Evolutionary conservation across 2,797 vertebrate genomes (phyloP), one percentile per base, ranked within the genome.

Genomic region (Cynopterus sphinx): DNA sequence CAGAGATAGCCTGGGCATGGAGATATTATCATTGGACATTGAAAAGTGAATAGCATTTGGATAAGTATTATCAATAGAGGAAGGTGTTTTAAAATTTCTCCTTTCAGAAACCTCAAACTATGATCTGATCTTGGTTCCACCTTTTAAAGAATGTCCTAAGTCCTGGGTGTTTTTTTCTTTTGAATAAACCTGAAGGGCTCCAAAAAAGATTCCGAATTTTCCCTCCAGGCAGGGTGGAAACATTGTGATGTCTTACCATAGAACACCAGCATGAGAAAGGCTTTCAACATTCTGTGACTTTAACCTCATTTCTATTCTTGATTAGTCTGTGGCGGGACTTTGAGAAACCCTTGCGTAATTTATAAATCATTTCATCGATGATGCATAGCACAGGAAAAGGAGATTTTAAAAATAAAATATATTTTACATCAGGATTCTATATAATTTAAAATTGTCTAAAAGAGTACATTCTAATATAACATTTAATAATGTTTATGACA

Each of bases 91-190:
- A 85, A 92, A 85, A 81, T 36, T 2, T 91, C 43, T 68, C 57
- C 77, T 26, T 46, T 94, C 33, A 3, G 7, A 70, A 94, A 88
- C 74, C 41, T 70, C 78, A 97, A 75, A 82, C 57, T 93, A 26
- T 36, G 39, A 85, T 39, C 53, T 89, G 63, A 82, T 75, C 17
- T 91, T 81, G 75, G 71, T 46, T 61, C 22, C 31, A 13, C 75
- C 19, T 84, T 84, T 89, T 36, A 94, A 53, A 91, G 78, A 82
- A 79, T 1, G 6, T 39, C 41, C 24, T 26, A 81, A 85, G 21
- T 82, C 43, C 28, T 73, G 33, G n/a, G 6, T 70, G 26, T 59
- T 91, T 71, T 71, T 57, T n/a, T 82, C 46, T 91, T 51, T 92
- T 63, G 28, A 89, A 77, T 88, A 91, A 92, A 83, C 31, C 9